A percentile compares a stretch with the other conserved stretches of the same genome.
phyloP scores from a whole-genome alignment of 2,113 vertebrate genomes.

The Perca schrenkii region DNA sequence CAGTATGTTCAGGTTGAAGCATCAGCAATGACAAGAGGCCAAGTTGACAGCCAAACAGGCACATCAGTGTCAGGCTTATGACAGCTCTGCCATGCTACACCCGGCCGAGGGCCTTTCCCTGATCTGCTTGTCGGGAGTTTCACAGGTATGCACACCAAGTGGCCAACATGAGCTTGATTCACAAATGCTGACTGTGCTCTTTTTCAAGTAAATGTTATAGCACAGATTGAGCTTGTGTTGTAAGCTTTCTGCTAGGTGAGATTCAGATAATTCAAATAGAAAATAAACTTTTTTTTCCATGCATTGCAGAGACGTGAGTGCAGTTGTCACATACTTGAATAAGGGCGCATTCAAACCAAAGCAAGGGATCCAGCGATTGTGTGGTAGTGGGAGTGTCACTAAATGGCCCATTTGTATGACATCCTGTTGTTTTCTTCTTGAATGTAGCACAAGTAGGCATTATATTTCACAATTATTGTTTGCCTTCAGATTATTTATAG shows the following conservation, averaged over 20 bases:
- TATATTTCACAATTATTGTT: too few relatives aligned
- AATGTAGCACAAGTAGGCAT: too few relatives aligned
- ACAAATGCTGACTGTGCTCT: slow-evolving; percentile 1
- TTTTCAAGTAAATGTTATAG: slow-evolving; percentile 6
- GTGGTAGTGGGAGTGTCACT: too few relatives aligned
- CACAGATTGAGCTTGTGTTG: not conserved
- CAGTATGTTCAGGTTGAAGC: slow-evolving; percentile 6
- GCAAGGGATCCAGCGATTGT: too few relatives aligned
- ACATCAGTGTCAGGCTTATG: slow-evolving; percentile 28
- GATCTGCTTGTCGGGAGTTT: slow-evolving; percentile 19
- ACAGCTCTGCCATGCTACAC: slow-evolving; percentile 18
- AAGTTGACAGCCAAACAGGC: slow-evolving; percentile 2
- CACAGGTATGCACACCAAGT: slow-evolving; percentile 3
- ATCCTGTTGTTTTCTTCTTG: too few relatives aligned
- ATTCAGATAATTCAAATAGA: not conserved
- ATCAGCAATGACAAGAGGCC: slow-evolving; percentile 16
- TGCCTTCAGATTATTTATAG: too few relatives aligned
- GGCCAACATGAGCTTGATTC: not conserved
- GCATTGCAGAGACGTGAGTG: not conserved
- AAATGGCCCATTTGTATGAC: too few relatives aligned
- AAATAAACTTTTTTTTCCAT: too few relatives aligned
- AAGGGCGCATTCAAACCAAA: too few relatives aligned
- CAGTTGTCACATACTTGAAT: not conserved
- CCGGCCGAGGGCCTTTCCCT: not conserved
- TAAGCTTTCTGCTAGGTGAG: too few relatives aligned